A percentile compares a stretch with the other conserved stretches of the same genome.
These are phyloP conservation scores for Plebejus argus DNA, from an alignment of 2,888 invertebrate species.

Conservation along the genomic window DNA sequence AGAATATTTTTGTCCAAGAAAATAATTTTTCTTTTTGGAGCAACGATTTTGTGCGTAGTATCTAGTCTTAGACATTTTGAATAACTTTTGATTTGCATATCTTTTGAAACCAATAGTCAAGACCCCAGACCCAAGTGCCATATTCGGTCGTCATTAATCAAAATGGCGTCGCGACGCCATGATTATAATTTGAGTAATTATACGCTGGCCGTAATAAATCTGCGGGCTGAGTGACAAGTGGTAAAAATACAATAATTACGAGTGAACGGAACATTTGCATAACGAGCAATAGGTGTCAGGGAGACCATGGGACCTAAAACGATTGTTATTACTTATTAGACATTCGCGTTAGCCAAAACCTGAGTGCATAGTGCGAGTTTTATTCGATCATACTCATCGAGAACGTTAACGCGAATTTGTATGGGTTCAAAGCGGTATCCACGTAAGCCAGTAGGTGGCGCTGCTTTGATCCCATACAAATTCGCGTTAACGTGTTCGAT, in stretches of 20 bases:
- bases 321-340: conserved; percentile 16
- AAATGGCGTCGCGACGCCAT: conserved; percentile 7
- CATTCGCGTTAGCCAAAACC: conserved; percentile 8
- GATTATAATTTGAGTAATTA: conserved; percentile 14
- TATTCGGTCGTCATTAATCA: conserved; percentile 14
- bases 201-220: not conserved
- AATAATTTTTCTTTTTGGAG: too few relatives aligned
- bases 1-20: too few relatives aligned
- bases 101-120: not conserved
- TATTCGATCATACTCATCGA: too few relatives aligned
- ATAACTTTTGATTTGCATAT: not conserved
- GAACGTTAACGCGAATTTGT: too few relatives aligned
- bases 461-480: too few relatives aligned
- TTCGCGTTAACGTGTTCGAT: too few relatives aligned
- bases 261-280: conserved; percentile 45
- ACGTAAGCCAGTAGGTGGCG: too few relatives aligned
- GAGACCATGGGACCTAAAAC: conserved; percentile 44
- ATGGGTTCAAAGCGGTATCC: too few relatives aligned
- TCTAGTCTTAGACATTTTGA: too few relatives aligned
- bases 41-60: too few relatives aligned
- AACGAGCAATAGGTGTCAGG: conserved; percentile 57
- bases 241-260: conserved; percentile 33
- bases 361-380: too few relatives aligned
- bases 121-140: not conserved
- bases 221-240: conserved; percentile 29